Conservation (phyloP, 2,797 vertebrate genomes). For the Geotrypetes seraphini region DNA sequence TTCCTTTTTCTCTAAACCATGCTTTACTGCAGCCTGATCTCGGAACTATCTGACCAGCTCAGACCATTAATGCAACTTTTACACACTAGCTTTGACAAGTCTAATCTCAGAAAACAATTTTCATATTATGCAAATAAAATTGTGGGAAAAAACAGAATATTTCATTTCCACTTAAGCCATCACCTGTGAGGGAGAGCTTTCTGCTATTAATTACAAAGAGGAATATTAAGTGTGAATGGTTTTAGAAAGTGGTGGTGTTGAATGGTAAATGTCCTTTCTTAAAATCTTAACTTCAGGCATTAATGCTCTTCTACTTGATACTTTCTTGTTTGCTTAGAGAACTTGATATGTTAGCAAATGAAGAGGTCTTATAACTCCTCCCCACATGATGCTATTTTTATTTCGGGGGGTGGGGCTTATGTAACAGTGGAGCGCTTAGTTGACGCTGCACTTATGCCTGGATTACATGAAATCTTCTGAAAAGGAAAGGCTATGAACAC, state of each 20-base stretch:
- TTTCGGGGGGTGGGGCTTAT: no score
- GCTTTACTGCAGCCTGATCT: slow-evolving; percentile 41
- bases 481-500: neutral
- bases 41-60: slow-evolving; percentile 31
- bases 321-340: neutral
- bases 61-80: slow-evolving; percentile 36
- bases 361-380: no score
- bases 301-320: slow-evolving; percentile 6
- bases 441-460: no score
- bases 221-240: slow-evolving; percentile 9
- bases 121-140: slow-evolving; percentile 38
- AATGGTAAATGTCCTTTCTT: slow-evolving; percentile 1
- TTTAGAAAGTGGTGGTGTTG: neutral
- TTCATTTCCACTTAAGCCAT: slow-evolving; percentile 2
- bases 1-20: slow-evolving; percentile 28
- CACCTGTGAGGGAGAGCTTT: slow-evolving; percentile 13
- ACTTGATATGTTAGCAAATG: no score
- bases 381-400: no score
- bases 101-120: slow-evolving; percentile 29
- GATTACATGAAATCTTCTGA: neutral
- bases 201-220: slow-evolving; percentile 20
- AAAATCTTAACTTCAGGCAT: neutral
- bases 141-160: slow-evolving; percentile 25
- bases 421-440: no score
- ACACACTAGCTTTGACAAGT: slow-evolving; percentile 32